Evolutionary conservation across 2,113 vertebrate genomes (phyloP).

Genomic region (Falco punctatus): DNA sequence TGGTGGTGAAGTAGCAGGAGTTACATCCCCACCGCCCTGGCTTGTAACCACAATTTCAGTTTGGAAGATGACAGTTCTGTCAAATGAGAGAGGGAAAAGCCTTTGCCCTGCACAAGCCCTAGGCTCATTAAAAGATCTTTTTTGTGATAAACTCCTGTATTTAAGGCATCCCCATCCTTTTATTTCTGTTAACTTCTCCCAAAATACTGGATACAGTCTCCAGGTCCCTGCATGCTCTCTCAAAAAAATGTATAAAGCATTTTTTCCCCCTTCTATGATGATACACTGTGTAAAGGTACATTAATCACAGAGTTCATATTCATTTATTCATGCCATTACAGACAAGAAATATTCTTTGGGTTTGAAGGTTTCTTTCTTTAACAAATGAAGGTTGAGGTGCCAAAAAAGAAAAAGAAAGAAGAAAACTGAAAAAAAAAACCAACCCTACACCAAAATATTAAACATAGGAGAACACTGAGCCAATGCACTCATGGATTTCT

Average conservation of each 20-base stretch:
- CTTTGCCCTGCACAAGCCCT: neutral
- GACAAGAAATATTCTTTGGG: neutral
- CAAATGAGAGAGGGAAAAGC: neutral
- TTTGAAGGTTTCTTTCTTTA: constrained; percentile 17
- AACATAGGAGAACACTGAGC: neutral
- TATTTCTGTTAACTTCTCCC: neutral
- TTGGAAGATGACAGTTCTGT: neutral
- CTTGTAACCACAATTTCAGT: neutral
- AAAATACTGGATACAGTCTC: neutral
- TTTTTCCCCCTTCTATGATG: neutral
- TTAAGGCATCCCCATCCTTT: neutral
- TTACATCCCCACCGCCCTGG: neutral
- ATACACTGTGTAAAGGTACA: neutral
- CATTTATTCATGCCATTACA: neutral
- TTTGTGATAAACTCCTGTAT: neutral
- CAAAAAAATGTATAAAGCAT: neutral
- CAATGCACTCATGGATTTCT: neutral
- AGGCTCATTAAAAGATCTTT: neutral
- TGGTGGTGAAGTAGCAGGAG: neutral
- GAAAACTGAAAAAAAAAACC: neutral
- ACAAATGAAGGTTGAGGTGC: neutral
- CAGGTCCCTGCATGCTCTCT: neutral
- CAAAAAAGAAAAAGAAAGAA: neutral
- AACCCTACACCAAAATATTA: constrained; percentile 11
- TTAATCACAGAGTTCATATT: constrained; percentile 31